Conservation (phyloP, 2,888 invertebrate genomes). For the Apotomis betuletana region DNA sequence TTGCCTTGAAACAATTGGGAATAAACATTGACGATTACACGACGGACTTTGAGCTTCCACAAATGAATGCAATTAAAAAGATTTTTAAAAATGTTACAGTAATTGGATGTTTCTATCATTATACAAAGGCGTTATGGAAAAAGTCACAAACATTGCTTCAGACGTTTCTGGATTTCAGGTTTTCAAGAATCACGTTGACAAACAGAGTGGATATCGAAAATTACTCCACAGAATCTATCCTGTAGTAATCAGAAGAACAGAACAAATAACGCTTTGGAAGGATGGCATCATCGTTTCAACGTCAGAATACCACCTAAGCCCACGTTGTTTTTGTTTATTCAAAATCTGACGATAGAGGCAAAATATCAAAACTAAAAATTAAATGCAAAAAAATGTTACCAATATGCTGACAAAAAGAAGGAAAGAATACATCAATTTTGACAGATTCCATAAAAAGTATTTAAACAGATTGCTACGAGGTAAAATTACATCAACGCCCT, state of each 20-base stretch:
- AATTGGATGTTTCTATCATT: constrained; percentile 15
- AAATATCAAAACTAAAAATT: not conserved
- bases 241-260: constrained; percentile 9
- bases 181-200: constrained; percentile 7
- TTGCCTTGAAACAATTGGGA: too few relatives aligned
- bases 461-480: too few relatives aligned
- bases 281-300: constrained; percentile 22
- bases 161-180: constrained; percentile 1
- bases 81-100: constrained; percentile 17
- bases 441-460: too few relatives aligned
- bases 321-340: constrained; percentile 6
- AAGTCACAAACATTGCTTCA: constrained; percentile 9
- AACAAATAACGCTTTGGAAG: constrained; percentile 22
- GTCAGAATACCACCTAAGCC: constrained; percentile 5
- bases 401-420: too few relatives aligned
- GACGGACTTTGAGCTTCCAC: too few relatives aligned
- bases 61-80: constrained; percentile 1
- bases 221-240: constrained; percentile 22
- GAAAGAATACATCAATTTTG: not conserved
- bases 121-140: constrained; percentile 9
- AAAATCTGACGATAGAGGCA: not conserved
- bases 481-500: too few relatives aligned
- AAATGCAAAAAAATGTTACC: constrained; percentile 1
- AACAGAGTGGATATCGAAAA: constrained; percentile 19
- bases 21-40: too few relatives aligned